These are phyloP conservation scores for Atta cephalotes DNA, from an alignment of 1,140 invertebrate genomes.

Conservation along the genomic window DNA sequence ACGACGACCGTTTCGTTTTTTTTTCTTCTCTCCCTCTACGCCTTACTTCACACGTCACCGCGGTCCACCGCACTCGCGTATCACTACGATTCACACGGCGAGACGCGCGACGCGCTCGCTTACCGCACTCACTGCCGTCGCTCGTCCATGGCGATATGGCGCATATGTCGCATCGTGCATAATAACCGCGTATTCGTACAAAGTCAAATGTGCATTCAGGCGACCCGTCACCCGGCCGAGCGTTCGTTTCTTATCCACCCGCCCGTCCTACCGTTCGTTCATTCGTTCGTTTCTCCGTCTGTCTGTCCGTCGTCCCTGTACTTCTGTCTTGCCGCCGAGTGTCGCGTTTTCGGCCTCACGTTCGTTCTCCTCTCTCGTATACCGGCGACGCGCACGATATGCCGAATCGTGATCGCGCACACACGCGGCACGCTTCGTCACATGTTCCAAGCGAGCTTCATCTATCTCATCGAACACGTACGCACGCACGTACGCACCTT, in stretches of 20 bases:
- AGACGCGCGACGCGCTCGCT: slow-evolving; percentile 37
- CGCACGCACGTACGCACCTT: slow-evolving; percentile 33
- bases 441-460: slow-evolving; percentile 58
- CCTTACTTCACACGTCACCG: slow-evolving; percentile 58
- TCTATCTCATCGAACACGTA: neutral
- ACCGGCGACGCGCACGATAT: slow-evolving; percentile 50
- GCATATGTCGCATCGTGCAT: slow-evolving; percentile 62
- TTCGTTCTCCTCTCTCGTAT: neutral
- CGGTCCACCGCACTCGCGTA: neutral
- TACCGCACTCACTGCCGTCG: slow-evolving; percentile 58
- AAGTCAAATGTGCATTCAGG: slow-evolving; percentile 67
- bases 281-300: slow-evolving; percentile 8
- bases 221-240: slow-evolving; percentile 26
- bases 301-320: slow-evolving; percentile 42
- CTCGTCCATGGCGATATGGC: slow-evolving; percentile 67
- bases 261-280: neutral
- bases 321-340: neutral
- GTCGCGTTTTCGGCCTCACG: neutral
- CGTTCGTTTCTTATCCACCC: slow-evolving; percentile 6
- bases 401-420: slow-evolving; percentile 62
- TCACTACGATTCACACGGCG: slow-evolving; percentile 33
- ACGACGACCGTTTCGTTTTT: slow-evolving; percentile 28
- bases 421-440: slow-evolving; percentile 63
- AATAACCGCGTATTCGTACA: slow-evolving; percentile 35
- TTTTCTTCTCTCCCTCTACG: slow-evolving; percentile 12